These are phyloP conservation scores for Adineta ricciae DNA, from an alignment of 2,888 invertebrate genomes.

Conservation along the genomic window DNA sequence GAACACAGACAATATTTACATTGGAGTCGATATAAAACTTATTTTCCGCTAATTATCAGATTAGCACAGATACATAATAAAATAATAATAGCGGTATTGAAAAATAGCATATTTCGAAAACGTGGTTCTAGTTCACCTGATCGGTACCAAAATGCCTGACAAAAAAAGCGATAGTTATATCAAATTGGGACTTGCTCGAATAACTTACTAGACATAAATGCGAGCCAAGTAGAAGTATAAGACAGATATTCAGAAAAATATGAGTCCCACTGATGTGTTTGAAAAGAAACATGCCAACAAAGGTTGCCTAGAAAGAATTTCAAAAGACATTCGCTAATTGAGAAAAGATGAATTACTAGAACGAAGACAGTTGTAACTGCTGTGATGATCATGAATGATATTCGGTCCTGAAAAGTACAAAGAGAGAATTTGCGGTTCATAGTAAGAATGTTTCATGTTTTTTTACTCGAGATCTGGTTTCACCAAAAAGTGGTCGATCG, in stretches of 20 bases:
- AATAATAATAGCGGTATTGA: slow-evolving; percentile 49
- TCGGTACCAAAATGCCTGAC: slow-evolving; percentile 50
- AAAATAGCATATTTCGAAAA: slow-evolving; percentile 50
- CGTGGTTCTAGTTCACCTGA: slow-evolving; percentile 52
- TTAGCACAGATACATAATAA: slow-evolving; percentile 49
- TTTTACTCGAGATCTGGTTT: slow-evolving; percentile 41
- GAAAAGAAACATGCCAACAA: not conserved
- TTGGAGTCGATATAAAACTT: not conserved
- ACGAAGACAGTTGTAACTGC: not conserved
- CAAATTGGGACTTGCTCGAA: not conserved
- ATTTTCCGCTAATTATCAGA: slow-evolving; percentile 41
- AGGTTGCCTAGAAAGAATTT: not conserved
- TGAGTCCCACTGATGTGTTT: not conserved
- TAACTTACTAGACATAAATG: slow-evolving; percentile 2
- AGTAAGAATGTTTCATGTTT: not conserved
- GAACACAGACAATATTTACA: not conserved
- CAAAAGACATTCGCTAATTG: too few species aligned
- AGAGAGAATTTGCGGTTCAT: not conserved
- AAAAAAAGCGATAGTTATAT: not conserved
- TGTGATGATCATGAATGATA: slow-evolving; percentile 35
- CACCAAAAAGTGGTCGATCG: slow-evolving; percentile 45
- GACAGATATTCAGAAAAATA: not conserved
- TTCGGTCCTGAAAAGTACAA: slow-evolving; percentile 41
- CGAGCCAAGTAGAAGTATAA: not conserved
- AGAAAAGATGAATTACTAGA: not conserved